Evolutionary conservation across 2,888 invertebrate genomes (phyloP), one percentile per base, ranked within the genome.

Genomic region (Drosophila cracens): DNA sequence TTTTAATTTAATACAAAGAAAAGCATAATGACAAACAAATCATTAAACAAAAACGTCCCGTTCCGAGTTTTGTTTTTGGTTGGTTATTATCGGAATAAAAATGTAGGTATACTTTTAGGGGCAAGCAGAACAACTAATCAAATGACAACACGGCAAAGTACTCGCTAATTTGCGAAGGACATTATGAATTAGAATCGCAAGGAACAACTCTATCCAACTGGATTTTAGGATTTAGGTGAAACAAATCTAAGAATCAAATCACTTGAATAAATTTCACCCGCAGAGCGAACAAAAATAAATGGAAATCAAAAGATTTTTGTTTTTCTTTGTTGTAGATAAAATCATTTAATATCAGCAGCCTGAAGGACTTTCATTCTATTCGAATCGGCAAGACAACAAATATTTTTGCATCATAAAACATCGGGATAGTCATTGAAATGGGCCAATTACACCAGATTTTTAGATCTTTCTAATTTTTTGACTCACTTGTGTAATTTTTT

Each of bases 261-360:
- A 33, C 31, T 31, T 31, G 31, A 43, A 21, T 21, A 46, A 46
- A 21, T 13, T 6, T 21, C 21, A 13, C n/a, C 13, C 21, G 6
- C 43, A 13, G 7, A 46, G 21, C 13, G 7, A 13, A 13, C 1
- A 1, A 7, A 21, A 13, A 13, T 46, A 13, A 46, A 1, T 46
- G 13, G 0, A 21, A 21, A 46, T 13, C 1, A 7, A 21, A 7
- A 21, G 1, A 21, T 21, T 7, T 0, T 7, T 21, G 3, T 3
- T 46, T 6, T 21, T 7, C 3, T 13, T 21, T 7, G 13, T 3
- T 46, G 3, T 7, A 46, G 2, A 21, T 46, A 7, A 4, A 21
- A 21, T 13, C 5, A 21, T 21, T 13, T 46, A 7, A 13, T 21
- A 7, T 13, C 3, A 4, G 21, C 43, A 13, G 13, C 21, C 21